Conservation (phyloP, 2,797 vertebrate genomes). For the Platyrinchus mystaceus region DNA sequence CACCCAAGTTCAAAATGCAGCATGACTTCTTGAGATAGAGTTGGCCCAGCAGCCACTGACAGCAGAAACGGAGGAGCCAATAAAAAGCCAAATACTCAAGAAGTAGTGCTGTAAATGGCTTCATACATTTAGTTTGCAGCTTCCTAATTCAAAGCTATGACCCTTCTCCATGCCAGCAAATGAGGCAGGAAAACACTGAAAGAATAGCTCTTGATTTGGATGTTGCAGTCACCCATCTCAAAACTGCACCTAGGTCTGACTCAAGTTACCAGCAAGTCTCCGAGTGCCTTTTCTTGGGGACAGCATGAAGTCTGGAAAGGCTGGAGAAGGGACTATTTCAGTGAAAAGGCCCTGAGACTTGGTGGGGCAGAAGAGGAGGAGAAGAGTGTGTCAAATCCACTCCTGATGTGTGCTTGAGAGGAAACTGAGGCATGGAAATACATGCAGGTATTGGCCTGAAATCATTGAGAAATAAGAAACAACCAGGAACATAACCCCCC, state of each 20-base stretch:
- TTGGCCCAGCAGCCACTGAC: constrained; percentile 12
- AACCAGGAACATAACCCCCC: rapidly evolving
- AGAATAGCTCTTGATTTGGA: background rate
- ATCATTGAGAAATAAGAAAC: background rate
- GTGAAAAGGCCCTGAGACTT: background rate
- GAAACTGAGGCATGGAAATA: background rate
- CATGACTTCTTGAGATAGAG: background rate
- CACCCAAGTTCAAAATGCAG: background rate
- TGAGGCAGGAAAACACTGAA: background rate
- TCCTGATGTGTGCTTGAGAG: background rate
- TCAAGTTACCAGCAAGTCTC: background rate
- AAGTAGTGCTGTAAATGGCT: constrained; percentile 38
- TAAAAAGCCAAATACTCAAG: constrained; percentile 32
- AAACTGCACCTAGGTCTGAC: background rate
- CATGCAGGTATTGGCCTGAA: background rate
- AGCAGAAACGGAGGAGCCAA: constrained; percentile 14
- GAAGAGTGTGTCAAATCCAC: rapidly evolving
- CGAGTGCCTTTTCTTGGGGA: background rate
- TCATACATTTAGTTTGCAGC: constrained; percentile 44
- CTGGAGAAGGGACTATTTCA: background rate
- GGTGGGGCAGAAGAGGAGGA: background rate
- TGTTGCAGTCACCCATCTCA: background rate
- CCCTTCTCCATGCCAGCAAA: background rate
- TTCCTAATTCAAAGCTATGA: constrained; percentile 39
- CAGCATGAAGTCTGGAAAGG: background rate